Evolutionary conservation across 2,888 invertebrate species (phyloP).

Genomic region (Sinotaia quadrata): DNA sequence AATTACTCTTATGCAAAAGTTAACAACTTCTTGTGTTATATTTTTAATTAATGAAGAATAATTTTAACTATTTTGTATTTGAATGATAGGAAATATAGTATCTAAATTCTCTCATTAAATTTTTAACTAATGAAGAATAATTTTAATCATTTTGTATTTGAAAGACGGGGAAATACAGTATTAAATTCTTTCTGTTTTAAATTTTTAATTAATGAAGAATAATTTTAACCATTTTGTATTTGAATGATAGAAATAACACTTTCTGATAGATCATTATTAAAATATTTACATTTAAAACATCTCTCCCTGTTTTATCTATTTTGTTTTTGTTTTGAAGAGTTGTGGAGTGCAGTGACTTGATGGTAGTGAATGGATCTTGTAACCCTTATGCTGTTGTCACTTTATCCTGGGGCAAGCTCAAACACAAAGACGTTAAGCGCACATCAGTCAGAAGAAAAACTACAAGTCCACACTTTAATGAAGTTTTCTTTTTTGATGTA

Average conservation of each 20-base stretch:
- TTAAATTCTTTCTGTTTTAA: no score
- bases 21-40: background rate
- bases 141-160: no score
- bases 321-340: conserved; percentile 74
- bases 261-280: background rate
- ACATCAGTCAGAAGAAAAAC: conserved; percentile 93
- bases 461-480: conserved; percentile 89
- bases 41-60: no score
- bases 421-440: conserved; percentile 75
- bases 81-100: no score
- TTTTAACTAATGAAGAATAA: no score
- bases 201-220: no score
- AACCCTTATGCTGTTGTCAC: conserved; percentile 90
- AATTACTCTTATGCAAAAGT: background rate
- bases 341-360: conserved; percentile 88
- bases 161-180: no score
- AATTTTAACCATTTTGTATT: no score
- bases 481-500: conserved; percentile 85
- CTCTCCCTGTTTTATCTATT: conserved; percentile 9
- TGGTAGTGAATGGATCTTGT: conserved; percentile 90
- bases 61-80: no score
- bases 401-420: conserved; percentile 81
- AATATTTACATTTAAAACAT: no score
- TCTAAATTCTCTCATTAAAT: no score
- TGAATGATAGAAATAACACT: no score